Conservation (phyloP, 2,888 invertebrate genomes). For the Phymatocera aterrima region DNA sequence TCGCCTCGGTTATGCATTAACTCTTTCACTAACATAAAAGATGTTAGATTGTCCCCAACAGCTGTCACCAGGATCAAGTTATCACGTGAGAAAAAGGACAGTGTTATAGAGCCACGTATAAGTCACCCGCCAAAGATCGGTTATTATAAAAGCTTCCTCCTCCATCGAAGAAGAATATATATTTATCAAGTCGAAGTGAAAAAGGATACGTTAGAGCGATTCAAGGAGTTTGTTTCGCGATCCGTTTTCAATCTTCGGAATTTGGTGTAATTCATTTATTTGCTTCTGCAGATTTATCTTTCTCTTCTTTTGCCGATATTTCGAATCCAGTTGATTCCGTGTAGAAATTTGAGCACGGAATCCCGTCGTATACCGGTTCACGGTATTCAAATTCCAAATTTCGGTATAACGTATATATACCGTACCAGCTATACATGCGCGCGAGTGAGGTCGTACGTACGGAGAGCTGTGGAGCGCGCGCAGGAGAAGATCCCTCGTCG, state of each 20-base stretch:
- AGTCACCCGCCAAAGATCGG: too few relatives aligned
- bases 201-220: too few relatives aligned
- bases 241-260: too few relatives aligned
- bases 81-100: conserved; percentile 47
- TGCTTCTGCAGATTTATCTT: too few relatives aligned
- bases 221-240: too few relatives aligned
- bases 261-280: too few relatives aligned
- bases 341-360: not conserved
- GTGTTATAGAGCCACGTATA: not conserved
- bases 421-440: too few relatives aligned
- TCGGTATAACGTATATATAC: not conserved
- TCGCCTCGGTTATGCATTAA: conserved; percentile 32
- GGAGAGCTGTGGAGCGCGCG: not conserved
- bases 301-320: not conserved
- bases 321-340: not conserved
- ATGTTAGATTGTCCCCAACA: conserved; percentile 44
- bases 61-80: conserved; percentile 50
- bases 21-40: conserved; percentile 40
- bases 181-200: too few relatives aligned
- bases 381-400: not conserved
- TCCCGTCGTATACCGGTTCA: not conserved
- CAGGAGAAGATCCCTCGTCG: conserved; percentile 7
- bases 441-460: not conserved
- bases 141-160: too few relatives aligned
- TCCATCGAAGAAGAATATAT: too few relatives aligned